Percentiles rank a stretch among this genome's conserved stretches.
Evolutionary conservation across 2,113 vertebrate species (phyloP).

Genomic region (Indri indri): DNA sequence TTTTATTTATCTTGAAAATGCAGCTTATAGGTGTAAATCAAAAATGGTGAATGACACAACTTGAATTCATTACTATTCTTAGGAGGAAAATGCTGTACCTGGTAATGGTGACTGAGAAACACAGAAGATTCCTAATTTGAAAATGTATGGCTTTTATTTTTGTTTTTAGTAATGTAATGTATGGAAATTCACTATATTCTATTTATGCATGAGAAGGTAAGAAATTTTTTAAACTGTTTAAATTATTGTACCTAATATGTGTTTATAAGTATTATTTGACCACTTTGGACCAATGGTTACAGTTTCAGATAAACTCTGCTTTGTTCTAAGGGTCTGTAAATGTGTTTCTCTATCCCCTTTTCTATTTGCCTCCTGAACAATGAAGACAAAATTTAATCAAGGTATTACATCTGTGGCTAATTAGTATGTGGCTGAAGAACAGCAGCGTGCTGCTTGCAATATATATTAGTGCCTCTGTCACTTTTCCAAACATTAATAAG

Average conservation of each 20-base stretch:
- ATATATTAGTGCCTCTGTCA: constrained; percentile 54
- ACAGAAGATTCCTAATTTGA: not conserved
- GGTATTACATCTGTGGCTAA: constrained; percentile 54
- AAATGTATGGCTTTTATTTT: constrained; percentile 24
- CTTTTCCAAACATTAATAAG: constrained; percentile 74
- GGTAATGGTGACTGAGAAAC: not conserved
- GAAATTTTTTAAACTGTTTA: not conserved
- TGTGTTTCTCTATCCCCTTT: not conserved
- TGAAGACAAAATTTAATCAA: constrained; percentile 20
- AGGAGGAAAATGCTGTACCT: too few species aligned
- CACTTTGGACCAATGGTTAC: not conserved
- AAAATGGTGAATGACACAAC: not conserved
- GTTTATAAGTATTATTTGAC: not conserved
- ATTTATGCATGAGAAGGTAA: not conserved
- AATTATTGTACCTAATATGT: not conserved
- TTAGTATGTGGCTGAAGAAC: constrained; percentile 69
- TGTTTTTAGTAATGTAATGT: not conserved
- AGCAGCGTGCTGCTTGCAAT: constrained; percentile 34
- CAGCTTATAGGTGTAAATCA: not conserved
- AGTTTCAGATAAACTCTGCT: not conserved
- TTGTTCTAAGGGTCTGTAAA: not conserved
- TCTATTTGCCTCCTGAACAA: constrained; percentile 15
- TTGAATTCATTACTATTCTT: not conserved
- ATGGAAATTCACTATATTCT: not conserved
- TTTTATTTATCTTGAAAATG: constrained; percentile 1